These are phyloP conservation scores for Physeter macrocephalus DNA, from an alignment of 2,113 vertebrate species.

Conservation along the genomic window DNA sequence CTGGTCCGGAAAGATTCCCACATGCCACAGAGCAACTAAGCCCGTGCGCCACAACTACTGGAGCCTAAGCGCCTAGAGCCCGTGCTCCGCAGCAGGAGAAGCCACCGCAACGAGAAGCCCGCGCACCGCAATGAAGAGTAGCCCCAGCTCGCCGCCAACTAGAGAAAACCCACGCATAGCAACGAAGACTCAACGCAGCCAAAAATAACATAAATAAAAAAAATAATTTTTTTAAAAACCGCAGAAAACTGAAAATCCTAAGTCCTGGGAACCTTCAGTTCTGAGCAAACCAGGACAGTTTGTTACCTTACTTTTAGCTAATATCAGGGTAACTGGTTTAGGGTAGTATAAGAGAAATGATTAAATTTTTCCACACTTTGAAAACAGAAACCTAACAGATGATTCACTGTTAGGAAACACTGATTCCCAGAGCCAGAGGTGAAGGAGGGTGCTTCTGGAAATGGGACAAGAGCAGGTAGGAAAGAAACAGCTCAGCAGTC, in stretches of 20 bases:
- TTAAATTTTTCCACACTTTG: not conserved
- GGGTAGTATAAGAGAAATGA: not conserved
- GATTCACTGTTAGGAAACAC: not conserved
- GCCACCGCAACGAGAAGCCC: no score
- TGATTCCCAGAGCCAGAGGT: not conserved
- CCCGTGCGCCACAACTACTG: no score
- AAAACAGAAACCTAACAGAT: not conserved
- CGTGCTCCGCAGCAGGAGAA: no score
- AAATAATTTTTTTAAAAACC: no score
- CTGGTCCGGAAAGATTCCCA: no score
- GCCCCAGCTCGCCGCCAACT: no score
- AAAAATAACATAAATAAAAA: no score
- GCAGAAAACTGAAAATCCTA: not conserved
- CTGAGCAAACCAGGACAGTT: not conserved
- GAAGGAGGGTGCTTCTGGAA: not conserved
- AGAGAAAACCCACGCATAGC: no score
- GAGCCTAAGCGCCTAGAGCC: rapidly evolving
- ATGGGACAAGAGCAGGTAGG: not conserved
- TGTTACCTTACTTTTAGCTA: not conserved
- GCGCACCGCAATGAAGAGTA: no score
- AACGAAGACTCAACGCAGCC: no score
- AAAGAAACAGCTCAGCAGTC: not conserved
- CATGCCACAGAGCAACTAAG: no score
- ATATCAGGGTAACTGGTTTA: not conserved
- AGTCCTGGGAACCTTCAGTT: not conserved